Percentiles rank a stretch among this genome's conserved stretches.
These are phyloP conservation scores for Sturnus vulgaris DNA, from an alignment of 2,113 vertebrate genomes.

Conservation along the genomic window DNA sequence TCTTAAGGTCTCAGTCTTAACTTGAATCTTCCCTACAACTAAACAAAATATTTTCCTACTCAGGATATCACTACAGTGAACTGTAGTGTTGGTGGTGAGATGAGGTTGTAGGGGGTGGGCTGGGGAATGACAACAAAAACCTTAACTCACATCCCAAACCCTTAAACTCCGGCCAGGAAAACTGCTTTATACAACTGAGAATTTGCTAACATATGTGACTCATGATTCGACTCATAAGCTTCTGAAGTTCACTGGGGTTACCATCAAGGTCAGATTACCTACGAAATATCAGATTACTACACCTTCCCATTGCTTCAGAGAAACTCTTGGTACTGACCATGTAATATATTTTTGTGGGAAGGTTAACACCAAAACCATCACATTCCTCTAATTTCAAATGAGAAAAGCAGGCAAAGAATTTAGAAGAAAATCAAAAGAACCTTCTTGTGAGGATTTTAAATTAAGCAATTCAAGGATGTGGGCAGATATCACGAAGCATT, in stretches of 20 bases:
- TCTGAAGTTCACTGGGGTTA: constrained; percentile 23
- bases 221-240: neutral
- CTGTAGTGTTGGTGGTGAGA: neutral
- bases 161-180: neutral
- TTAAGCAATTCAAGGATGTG: neutral
- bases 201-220: neutral
- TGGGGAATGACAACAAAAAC: neutral
- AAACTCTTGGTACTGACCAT: neutral
- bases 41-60: neutral
- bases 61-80: neutral
- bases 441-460: neutral
- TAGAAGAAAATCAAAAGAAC: neutral
- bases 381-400: neutral
- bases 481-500: neutral
- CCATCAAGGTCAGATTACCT: constrained; percentile 21
- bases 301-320: neutral
- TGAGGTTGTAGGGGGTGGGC: neutral
- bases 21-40: neutral
- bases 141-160: neutral
- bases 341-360: neutral
- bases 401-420: constrained; percentile 19
- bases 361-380: neutral
- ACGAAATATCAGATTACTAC: neutral
- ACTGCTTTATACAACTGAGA: neutral
- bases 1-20: neutral